Conservation (phyloP, 2,113 vertebrate genomes). For the Hemiscyllium ocellatum region DNA sequence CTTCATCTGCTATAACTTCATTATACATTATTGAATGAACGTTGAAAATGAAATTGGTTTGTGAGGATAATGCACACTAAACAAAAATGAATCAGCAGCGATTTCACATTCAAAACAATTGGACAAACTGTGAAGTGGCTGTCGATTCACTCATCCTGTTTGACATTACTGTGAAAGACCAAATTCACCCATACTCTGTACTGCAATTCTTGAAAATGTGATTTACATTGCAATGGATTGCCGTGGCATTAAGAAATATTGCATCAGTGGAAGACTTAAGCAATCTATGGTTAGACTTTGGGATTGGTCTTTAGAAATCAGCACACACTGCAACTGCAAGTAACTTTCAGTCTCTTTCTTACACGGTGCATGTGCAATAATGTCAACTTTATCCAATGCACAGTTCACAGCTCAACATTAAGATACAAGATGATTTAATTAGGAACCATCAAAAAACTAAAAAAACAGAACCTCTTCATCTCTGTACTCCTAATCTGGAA, state of each 20-base stretch:
- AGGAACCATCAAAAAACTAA: background rate
- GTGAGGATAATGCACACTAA: background rate
- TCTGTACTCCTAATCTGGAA: background rate
- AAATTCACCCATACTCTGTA: background rate
- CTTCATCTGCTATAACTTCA: background rate
- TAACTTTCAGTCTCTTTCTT: background rate
- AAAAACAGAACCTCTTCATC: background rate
- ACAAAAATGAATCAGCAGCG: background rate
- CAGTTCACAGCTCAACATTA: background rate
- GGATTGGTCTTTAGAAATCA: background rate
- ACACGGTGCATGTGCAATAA: background rate
- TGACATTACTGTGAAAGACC: background rate
- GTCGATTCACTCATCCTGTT: background rate
- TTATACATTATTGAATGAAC: background rate
- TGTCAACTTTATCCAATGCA: background rate
- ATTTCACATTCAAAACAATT: background rate
- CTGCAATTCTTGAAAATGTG: background rate
- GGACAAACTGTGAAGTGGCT: background rate
- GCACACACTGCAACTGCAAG: background rate
- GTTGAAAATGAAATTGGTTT: background rate
- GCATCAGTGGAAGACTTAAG: conserved; percentile 14
- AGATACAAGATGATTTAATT: background rate
- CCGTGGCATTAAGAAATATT: background rate
- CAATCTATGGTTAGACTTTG: background rate
- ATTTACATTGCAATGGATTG: background rate